These are phyloP conservation scores for Rhinolophus ferrumequinum DNA, from an alignment of 2,113 vertebrate genomes.

Conservation along the genomic window DNA sequence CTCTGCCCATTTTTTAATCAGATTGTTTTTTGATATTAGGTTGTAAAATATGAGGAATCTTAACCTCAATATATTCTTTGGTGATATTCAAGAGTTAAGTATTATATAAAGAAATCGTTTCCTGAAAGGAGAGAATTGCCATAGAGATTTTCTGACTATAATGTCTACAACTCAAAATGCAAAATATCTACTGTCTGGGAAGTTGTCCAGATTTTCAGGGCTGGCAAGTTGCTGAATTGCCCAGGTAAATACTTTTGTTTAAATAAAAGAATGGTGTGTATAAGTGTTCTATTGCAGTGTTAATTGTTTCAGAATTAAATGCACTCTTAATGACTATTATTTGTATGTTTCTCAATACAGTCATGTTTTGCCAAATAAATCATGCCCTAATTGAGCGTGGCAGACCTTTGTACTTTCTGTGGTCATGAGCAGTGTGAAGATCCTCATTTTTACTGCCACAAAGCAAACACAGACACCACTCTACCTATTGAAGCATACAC, in stretches of 20 bases:
- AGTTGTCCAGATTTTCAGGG: constrained; percentile 44
- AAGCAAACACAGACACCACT: background rate
- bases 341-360: constrained; percentile 23
- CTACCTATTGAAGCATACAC: background rate
- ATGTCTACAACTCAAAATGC: constrained; percentile 16
- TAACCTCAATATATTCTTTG: background rate
- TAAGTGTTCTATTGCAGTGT: background rate
- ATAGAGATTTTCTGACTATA: background rate
- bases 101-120: background rate
- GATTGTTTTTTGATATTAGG: background rate
- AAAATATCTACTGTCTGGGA: constrained; percentile 52
- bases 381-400: background rate
- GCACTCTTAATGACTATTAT: constrained; percentile 49
- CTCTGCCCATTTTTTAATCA: background rate
- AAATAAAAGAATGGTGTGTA: constrained; percentile 34
- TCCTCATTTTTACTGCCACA: background rate
- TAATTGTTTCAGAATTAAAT: constrained; percentile 40
- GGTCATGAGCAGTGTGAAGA: background rate
- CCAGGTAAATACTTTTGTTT: constrained; percentile 54
- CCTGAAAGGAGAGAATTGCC: background rate
- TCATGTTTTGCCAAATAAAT: constrained; percentile 33
- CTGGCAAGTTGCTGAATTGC: constrained; percentile 14
- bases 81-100: background rate
- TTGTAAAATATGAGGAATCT: background rate
- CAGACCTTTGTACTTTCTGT: background rate